These are phyloP conservation scores for Thripadectes ignobilis DNA, from an alignment of 2,797 vertebrate genomes.

Conservation along the genomic window DNA sequence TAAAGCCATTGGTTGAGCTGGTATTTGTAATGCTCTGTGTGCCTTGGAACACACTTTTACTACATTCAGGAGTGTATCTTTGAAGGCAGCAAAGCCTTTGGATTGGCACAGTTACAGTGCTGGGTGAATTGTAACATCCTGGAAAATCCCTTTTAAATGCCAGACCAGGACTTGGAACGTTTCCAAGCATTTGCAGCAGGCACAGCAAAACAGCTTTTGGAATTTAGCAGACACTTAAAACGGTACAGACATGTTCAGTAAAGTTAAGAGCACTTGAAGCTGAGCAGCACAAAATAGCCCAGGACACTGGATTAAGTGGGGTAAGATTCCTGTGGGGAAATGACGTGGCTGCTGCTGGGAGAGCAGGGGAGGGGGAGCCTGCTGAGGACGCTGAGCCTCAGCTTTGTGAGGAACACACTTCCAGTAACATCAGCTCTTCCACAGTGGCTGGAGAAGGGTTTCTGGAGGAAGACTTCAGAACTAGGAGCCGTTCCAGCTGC, in stretches of 20 bases:
- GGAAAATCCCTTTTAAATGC: slow-evolving; percentile 68
- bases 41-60: slow-evolving; percentile 20
- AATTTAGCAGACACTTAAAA: slow-evolving; percentile 47
- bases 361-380: not conserved
- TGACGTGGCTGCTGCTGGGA: not conserved
- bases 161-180: slow-evolving; percentile 48
- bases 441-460: not conserved
- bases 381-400: not conserved
- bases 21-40: slow-evolving; percentile 6
- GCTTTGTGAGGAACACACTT: not conserved
- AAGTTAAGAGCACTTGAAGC: slow-evolving; percentile 46
- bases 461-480: not conserved
- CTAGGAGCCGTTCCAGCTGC: not conserved
- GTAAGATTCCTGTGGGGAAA: not conserved
- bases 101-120: slow-evolving; percentile 34
- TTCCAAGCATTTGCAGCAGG: slow-evolving; percentile 51
- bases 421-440: not conserved
- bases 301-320: not conserved
- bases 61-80: not conserved
- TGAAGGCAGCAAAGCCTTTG: slow-evolving; percentile 50
- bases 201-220: slow-evolving; percentile 54
- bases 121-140: slow-evolving; percentile 54
- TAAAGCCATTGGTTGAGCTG: slow-evolving; percentile 2
- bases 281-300: slow-evolving; percentile 23
- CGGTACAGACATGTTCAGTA: not conserved